phyloP scores from a whole-genome alignment of 2,113 vertebrate species.

The Cinclus cinclus region DNA sequence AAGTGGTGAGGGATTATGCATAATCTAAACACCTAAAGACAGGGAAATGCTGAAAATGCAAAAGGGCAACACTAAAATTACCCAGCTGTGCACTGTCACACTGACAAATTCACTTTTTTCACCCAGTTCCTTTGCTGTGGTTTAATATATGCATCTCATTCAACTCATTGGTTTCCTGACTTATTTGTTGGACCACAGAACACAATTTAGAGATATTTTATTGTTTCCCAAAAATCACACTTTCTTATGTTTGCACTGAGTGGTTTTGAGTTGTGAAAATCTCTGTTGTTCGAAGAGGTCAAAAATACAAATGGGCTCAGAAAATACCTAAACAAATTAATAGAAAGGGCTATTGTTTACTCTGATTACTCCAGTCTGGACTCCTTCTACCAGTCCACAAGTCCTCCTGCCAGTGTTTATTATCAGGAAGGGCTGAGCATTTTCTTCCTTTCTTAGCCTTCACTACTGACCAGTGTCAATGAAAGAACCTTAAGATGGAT shows the following conservation, averaged over 20 bases:
- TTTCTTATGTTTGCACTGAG: not conserved
- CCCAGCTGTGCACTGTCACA: not conserved
- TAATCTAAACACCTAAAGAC: not conserved
- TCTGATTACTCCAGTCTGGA: not conserved
- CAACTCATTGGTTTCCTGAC: not conserved
- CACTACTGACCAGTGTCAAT: not conserved
- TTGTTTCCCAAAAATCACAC: not conserved
- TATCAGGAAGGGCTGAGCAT: not conserved
- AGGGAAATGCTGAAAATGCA: not conserved
- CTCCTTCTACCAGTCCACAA: not conserved
- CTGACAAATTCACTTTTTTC: not conserved
- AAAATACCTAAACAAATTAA: not conserved
- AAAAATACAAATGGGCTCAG: not conserved
- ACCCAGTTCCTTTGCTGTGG: fast-evolving
- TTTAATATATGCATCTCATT: not conserved
- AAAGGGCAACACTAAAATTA: not conserved
- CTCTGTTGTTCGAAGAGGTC: not conserved
- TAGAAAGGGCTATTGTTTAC: not conserved
- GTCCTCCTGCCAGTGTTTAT: not conserved
- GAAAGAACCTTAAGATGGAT: not conserved
- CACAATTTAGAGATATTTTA: not conserved
- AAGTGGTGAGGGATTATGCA: not conserved
- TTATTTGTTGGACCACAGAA: not conserved
- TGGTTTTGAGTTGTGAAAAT: not conserved
- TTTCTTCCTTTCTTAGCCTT: not conserved